A percentile compares a stretch with the other conserved stretches of the same genome.
Conservation (phyloP, 2,888 invertebrate species). For the Cynaeus angustus region DNA sequence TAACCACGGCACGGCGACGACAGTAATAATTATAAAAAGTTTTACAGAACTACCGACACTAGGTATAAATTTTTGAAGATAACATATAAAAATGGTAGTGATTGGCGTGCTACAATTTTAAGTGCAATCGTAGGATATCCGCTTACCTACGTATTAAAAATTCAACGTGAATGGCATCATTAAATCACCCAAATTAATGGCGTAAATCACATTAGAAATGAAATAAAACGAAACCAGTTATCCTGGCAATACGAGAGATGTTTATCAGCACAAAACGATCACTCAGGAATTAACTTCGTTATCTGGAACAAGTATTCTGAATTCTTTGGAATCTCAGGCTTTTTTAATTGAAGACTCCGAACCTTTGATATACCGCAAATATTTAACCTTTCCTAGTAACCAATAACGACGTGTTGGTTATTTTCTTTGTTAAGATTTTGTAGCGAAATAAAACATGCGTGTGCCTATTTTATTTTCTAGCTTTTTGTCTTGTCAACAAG, state of each 20-base stretch:
- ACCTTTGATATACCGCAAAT: slow-evolving; percentile 51
- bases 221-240: slow-evolving; percentile 52
- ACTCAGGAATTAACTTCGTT: slow-evolving; percentile 56
- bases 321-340: slow-evolving; percentile 60
- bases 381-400: slow-evolving; percentile 46
- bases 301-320: slow-evolving; percentile 61
- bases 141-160: slow-evolving; percentile 16
- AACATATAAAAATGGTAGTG: not conserved
- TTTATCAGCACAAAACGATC: slow-evolving; percentile 61
- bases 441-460: not conserved
- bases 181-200: slow-evolving; percentile 52
- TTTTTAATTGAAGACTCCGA: slow-evolving; percentile 57
- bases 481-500: slow-evolving; percentile 51
- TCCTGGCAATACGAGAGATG: slow-evolving; percentile 50
- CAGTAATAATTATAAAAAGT: too few species aligned
- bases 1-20: not conserved
- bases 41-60: too few species aligned
- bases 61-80: too few species aligned
- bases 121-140: not conserved
- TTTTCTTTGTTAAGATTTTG: slow-evolving; percentile 9
- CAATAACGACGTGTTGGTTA: slow-evolving; percentile 38
- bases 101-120: not conserved
- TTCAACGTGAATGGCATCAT: slow-evolving; percentile 11
- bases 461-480: slow-evolving; percentile 25
- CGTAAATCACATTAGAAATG: slow-evolving; percentile 51